A percentile compares a stretch with the other conserved stretches of the same genome.
These are phyloP conservation scores for Odontocerum albicorne DNA, from an alignment of 2,888 invertebrate species.

Conservation along the genomic window DNA sequence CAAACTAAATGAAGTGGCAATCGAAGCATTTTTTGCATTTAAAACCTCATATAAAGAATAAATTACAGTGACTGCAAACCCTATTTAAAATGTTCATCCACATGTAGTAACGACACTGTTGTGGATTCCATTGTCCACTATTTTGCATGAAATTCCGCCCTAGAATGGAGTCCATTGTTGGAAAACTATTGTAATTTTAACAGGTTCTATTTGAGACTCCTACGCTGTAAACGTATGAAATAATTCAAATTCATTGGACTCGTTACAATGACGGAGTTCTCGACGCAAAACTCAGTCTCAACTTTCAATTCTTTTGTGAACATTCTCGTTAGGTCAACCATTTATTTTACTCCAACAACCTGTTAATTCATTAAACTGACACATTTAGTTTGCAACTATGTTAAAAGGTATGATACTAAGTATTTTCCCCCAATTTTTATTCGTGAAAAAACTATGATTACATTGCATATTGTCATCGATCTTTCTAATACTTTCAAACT, in stretches of 20 bases:
- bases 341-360: not conserved
- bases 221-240: conserved; percentile 19
- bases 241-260: conserved; percentile 29
- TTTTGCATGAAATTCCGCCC: conserved; percentile 28
- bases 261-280: not conserved
- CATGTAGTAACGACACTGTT: conserved; percentile 2
- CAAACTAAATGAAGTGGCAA: too few relatives aligned
- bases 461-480: too few relatives aligned
- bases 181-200: conserved; percentile 35
- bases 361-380: not conserved
- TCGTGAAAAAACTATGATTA: too few relatives aligned
- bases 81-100: too few relatives aligned
- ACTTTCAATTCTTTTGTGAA: conserved; percentile 11
- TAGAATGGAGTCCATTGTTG: conserved; percentile 27
- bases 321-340: too few relatives aligned
- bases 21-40: too few relatives aligned
- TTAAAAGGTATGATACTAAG: too few relatives aligned
- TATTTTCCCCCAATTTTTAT: too few relatives aligned
- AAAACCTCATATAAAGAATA: too few relatives aligned
- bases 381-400: too few relatives aligned
- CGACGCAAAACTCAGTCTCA: not conserved
- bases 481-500: too few relatives aligned
- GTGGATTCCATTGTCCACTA: conserved; percentile 24
- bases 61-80: too few relatives aligned
- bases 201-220: conserved; percentile 25